Conservation (phyloP, 2,888 invertebrate species). For the Zygothrica quintamaculata region DNA sequence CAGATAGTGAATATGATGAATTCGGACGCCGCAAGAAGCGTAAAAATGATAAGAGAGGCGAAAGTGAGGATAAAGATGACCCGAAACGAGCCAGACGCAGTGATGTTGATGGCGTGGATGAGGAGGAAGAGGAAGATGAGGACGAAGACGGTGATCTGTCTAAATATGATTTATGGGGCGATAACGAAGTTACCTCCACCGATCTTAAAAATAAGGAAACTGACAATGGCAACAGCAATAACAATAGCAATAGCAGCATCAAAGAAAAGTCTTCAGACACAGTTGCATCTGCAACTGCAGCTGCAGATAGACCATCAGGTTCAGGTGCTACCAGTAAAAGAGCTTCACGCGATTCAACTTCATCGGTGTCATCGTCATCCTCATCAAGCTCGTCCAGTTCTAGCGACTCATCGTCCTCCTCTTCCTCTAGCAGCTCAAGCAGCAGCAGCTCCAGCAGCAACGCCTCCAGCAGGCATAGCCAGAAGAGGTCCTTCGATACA, state of each 20-base stretch:
- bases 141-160: conserved; percentile 89
- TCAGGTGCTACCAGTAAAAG: conserved; percentile 50
- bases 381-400: conserved; percentile 72
- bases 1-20: conserved; percentile 98
- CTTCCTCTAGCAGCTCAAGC: conserved; percentile 64
- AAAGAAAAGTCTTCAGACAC: conserved; percentile 25
- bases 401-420: conserved; percentile 53
- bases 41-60: conserved; percentile 48
- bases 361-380: conserved; percentile 77
- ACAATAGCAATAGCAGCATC: conserved; percentile 15
- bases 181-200: conserved; percentile 85
- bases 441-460: conserved; percentile 47
- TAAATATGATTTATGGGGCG: conserved; percentile 92
- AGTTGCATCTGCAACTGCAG: background rate
- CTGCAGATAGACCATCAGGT: conserved; percentile 11
- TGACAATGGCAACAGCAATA: conserved; percentile 42
- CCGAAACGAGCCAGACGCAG: conserved; percentile 49
- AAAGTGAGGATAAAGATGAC: conserved; percentile 60
- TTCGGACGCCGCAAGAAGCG: conserved; percentile 89
- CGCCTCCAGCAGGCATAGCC: conserved; percentile 51
- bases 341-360: conserved; percentile 66
- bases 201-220: conserved; percentile 48
- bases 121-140: conserved; percentile 84
- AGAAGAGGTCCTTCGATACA: conserved; percentile 52
- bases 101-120: conserved; percentile 77